Evolutionary conservation across 2,113 vertebrate species (phyloP).

Genomic region (Gobiocypris rarus): DNA sequence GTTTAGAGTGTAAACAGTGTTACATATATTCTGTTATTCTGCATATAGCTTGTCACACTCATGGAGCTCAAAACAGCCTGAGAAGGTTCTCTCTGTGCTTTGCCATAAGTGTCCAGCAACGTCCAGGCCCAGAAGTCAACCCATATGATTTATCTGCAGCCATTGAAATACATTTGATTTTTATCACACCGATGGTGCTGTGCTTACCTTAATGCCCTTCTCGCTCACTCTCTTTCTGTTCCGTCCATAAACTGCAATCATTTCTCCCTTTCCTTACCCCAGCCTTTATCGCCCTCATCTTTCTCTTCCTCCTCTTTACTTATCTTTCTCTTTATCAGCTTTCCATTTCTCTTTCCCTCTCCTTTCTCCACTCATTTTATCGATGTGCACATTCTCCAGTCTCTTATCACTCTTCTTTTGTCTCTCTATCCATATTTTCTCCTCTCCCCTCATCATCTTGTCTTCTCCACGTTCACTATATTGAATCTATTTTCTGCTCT

Average conservation of each 20-base stretch:
- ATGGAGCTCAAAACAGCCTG: neutral
- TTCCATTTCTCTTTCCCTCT: conserved; percentile 27
- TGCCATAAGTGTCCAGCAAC: conserved; percentile 35
- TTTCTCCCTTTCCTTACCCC: conserved; percentile 58
- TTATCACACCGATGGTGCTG: conserved; percentile 53
- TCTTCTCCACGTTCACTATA: neutral
- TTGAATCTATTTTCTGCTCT: neutral
- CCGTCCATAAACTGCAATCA: conserved; percentile 46
- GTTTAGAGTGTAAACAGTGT: neutral
- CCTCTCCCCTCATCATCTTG: neutral
- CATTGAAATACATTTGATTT: conserved; percentile 77
- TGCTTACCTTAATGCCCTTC: conserved; percentile 44
- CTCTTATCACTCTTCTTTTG: conserved; percentile 27
- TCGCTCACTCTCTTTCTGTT: conserved; percentile 59
- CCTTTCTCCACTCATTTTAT: conserved; percentile 36
- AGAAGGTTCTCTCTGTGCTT: conserved; percentile 15
- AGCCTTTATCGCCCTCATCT: conserved; percentile 64
- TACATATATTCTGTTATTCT: too few species aligned
- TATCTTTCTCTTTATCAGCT: conserved; percentile 47
- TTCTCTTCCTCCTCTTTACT: conserved; percentile 56
- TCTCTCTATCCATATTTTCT: conserved; percentile 33
- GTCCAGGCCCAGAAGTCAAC: conserved; percentile 14
- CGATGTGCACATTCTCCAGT: conserved; percentile 22
- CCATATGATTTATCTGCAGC: conserved; percentile 68
- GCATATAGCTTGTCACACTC: neutral